A percentile compares a stretch with the other conserved stretches of the same genome.
Conservation (phyloP, 2,888 invertebrate genomes). For the Xanthia icteritia region DNA sequence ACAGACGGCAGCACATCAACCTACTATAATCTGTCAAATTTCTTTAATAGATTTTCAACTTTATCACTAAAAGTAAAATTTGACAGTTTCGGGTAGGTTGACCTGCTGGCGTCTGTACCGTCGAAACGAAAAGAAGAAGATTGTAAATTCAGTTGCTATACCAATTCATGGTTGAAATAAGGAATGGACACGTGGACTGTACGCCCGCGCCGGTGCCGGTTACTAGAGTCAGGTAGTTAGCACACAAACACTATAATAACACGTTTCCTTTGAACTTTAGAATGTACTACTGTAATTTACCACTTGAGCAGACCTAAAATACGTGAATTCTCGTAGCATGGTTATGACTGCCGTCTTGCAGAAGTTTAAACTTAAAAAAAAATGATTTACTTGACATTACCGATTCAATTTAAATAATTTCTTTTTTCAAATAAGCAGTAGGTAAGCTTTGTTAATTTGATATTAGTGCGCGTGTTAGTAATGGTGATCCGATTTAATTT, state of each 20-base stretch:
- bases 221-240: conserved; percentile 39
- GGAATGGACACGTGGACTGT: neutral
- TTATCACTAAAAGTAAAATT: too few species aligned
- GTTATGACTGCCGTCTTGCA: neutral
- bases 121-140: neutral
- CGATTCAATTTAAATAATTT: neutral
- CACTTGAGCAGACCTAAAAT: conserved; percentile 21
- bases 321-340: conserved; percentile 1
- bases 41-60: too few species aligned
- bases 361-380: neutral
- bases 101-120: too few species aligned
- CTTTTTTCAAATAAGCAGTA: neutral
- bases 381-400: too few species aligned
- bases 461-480: neutral
- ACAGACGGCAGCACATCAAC: too few species aligned
- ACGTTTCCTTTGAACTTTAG: conserved; percentile 54
- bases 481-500: neutral
- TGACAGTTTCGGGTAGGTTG: too few species aligned
- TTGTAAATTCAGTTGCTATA: neutral
- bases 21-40: too few species aligned
- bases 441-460: neutral
- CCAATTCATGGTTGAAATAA: neutral
- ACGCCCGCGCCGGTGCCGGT: too few species aligned
- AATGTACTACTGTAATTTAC: conserved; percentile 34
- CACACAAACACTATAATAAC: conserved; percentile 48